Evolutionary conservation across 1,140 invertebrate species (phyloP).

Genomic region (Acyrthosiphon pisum): DNA sequence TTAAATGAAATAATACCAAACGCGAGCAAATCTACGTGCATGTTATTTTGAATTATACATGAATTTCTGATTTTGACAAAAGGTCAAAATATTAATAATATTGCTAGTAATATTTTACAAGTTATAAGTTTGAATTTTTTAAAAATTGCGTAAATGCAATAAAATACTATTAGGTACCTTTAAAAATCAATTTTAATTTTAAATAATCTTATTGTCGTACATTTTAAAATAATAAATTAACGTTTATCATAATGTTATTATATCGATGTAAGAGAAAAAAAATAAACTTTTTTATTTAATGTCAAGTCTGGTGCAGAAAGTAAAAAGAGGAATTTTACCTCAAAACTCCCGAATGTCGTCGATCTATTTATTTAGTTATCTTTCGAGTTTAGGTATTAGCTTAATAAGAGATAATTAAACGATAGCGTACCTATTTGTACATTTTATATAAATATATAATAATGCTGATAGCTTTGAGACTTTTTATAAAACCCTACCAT

Average conservation of each 20-base stretch:
- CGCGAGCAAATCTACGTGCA: background rate
- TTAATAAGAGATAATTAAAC: no score
- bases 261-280: background rate
- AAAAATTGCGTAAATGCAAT: background rate
- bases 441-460: no score
- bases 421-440: no score
- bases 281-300: background rate
- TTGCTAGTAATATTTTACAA: background rate
- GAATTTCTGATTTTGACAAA: background rate
- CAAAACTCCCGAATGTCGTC: no score
- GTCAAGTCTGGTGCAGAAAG: no score
- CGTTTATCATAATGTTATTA: background rate
- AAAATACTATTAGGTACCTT: no score
- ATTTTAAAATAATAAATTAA: background rate
- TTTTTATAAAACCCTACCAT: background rate
- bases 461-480: no score
- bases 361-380: no score
- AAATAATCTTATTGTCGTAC: background rate
- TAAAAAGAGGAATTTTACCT: no score
- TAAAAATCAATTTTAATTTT: background rate
- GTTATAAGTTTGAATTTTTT: background rate
- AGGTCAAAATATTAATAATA: background rate
- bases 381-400: no score
- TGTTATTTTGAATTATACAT: background rate
- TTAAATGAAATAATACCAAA: conserved; percentile 13